Conservation (phyloP, 2,888 invertebrate genomes). For the Agrotis ipsilon region DNA sequence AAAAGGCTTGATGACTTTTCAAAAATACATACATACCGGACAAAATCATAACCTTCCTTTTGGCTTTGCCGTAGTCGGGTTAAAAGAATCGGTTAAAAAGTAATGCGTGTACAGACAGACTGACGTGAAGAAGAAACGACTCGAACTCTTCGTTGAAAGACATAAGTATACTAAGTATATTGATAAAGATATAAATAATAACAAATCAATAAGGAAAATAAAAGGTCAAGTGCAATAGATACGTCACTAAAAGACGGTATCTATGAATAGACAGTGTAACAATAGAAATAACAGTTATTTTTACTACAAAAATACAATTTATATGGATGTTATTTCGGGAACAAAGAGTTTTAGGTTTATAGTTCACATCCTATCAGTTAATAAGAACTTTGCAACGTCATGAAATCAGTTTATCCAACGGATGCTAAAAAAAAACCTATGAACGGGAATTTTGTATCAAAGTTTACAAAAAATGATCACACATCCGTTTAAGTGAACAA, state of each 20-base stretch:
- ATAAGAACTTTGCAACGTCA: constrained; percentile 15
- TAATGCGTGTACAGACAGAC: too few species aligned
- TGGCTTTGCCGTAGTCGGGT: too few species aligned
- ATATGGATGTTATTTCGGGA: too few species aligned
- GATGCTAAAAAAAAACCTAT: constrained; percentile 1
- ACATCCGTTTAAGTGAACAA: constrained; percentile 42
- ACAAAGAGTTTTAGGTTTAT: too few species aligned
- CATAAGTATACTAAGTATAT: neutral
- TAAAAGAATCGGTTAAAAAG: too few species aligned
- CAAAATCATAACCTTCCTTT: too few species aligned
- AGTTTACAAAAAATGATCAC: constrained; percentile 19
- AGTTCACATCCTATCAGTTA: neutral
- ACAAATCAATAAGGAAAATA: neutral
- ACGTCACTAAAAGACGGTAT: too few species aligned
- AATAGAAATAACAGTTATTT: neutral
- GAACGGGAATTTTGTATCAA: constrained; percentile 15
- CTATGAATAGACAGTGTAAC: constrained; percentile 9
- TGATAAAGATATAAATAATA: neutral
- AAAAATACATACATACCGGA: too few species aligned
- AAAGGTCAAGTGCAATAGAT: constrained; percentile 1
- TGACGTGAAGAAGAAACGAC: too few species aligned
- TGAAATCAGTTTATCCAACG: constrained; percentile 7
- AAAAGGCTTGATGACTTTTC: too few species aligned
- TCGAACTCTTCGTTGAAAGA: neutral
- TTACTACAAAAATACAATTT: too few species aligned